Evolutionary conservation across 2,113 vertebrate species (phyloP).

Genomic region (Peromyscus californicus): DNA sequence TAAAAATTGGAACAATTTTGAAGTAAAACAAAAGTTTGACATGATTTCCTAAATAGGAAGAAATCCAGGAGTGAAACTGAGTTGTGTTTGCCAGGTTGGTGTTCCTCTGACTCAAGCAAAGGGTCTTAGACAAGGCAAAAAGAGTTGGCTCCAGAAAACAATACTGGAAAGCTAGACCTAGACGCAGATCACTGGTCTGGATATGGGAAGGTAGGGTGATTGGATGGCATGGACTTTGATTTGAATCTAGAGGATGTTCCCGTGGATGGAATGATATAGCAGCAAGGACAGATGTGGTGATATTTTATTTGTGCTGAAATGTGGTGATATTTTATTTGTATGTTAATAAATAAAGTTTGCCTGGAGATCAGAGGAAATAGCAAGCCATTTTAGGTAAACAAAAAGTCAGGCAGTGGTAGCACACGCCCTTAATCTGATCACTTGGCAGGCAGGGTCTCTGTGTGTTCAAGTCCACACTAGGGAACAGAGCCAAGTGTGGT

Average conservation of each 20-base stretch:
- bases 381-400: too few species aligned
- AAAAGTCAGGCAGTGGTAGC: too few species aligned
- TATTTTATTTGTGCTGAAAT: too few species aligned
- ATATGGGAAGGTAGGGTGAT: background rate
- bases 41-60: constrained; percentile 43
- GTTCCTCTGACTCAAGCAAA: background rate
- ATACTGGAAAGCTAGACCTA: background rate
- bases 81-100: background rate
- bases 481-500: too few species aligned
- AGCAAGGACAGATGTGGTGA: background rate
- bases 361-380: too few species aligned
- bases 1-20: background rate
- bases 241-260: background rate
- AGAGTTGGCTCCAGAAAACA: background rate
- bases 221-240: background rate
- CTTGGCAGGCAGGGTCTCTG: too few species aligned
- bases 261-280: background rate
- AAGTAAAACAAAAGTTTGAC: background rate
- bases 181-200: background rate
- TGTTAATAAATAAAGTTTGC: too few species aligned
- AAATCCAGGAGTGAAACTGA: background rate
- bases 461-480: too few species aligned
- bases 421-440: too few species aligned
- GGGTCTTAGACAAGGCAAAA: background rate
- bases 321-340: too few species aligned